Conservation (phyloP, 2,797 vertebrate species). For the Toxotes lorentzi region DNA sequence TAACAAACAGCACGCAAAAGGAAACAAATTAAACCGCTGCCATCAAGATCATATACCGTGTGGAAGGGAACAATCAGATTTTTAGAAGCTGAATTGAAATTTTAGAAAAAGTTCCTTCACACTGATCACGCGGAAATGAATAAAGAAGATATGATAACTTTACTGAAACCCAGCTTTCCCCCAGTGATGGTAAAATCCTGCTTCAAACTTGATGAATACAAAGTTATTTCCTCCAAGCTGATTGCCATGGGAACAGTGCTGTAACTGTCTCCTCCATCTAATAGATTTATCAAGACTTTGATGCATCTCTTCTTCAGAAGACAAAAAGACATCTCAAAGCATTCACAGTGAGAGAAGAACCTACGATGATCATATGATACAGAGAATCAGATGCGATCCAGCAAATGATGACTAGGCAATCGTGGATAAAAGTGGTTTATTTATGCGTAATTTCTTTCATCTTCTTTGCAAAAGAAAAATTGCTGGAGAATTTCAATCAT, state of each 20-base stretch:
- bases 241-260: slow-evolving; percentile 67
- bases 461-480: slow-evolving; percentile 22
- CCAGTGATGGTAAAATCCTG: slow-evolving; percentile 30
- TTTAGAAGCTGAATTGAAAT: neutral
- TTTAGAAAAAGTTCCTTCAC: neutral
- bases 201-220: slow-evolving; percentile 63
- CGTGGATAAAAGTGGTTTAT: neutral
- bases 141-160: slow-evolving; percentile 28
- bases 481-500: slow-evolving; percentile 6
- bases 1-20: neutral
- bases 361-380: neutral
- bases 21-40: slow-evolving; percentile 10
- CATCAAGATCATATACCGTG: neutral
- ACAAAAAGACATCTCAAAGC: slow-evolving; percentile 29
- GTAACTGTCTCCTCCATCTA: slow-evolving; percentile 44
- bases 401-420: neutral
- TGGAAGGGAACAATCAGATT: neutral
- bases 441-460: neutral
- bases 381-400: neutral
- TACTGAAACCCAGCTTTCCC: slow-evolving; percentile 15
- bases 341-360: slow-evolving; percentile 5
- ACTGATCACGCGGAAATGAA: slow-evolving; percentile 30
- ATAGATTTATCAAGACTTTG: slow-evolving; percentile 1
- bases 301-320: slow-evolving; percentile 50
- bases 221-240: slow-evolving; percentile 53